Base-by-base conservation (phyloP, 1,140 invertebrate genomes). In the Leptinotarsa lineolata region DNA sequence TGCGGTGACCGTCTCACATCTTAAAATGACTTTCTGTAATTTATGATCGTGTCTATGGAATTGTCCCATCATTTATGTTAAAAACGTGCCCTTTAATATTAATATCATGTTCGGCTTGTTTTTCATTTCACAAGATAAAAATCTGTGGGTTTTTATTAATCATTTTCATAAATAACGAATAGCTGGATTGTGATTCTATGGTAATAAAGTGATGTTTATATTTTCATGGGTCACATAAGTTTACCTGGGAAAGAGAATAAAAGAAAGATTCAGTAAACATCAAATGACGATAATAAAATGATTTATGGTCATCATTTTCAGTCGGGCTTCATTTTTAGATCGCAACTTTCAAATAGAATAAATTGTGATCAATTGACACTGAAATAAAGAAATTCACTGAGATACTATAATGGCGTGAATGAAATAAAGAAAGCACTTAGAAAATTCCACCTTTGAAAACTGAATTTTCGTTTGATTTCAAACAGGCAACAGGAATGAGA, bases 61-160 rank as follows among this genome's bases (percentile, higher is more conserved):
- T 77, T 77, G 76, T 77, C 76, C 76, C 76, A 77, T 77, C 76
- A 75, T 77, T 77, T 77, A 77, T 54, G 48, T 54, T 18, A 18
- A 54, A 54, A 54, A 54, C 48, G 48, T 54, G 73, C 75, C 71
- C 66, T 61, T 68, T 44, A 68, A 70, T 73, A 77, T 77, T 75
- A 75, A 77, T 77, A 75, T 77, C 67, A 58, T 77, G 67, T 76
- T 76, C 76, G 71, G 76, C 64, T 70, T 22, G 70, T 77, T 72
- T 74, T 68, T 21, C 48, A 54, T 54, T 54, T 54, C 48, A 54
- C 48, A 48, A 76, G 72, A 76, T 76, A 73, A 74, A 20, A 54
- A 73, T 70, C 72, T 76, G 64, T 74, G 72, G 75, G 75, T 69
- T 72, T 70, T 59, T 20, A 46, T 66, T 73, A 73, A 68, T 74